These are phyloP conservation scores for Patagioenas fasciata DNA, from an alignment of 2,113 vertebrate species.

Conservation along the genomic window DNA sequence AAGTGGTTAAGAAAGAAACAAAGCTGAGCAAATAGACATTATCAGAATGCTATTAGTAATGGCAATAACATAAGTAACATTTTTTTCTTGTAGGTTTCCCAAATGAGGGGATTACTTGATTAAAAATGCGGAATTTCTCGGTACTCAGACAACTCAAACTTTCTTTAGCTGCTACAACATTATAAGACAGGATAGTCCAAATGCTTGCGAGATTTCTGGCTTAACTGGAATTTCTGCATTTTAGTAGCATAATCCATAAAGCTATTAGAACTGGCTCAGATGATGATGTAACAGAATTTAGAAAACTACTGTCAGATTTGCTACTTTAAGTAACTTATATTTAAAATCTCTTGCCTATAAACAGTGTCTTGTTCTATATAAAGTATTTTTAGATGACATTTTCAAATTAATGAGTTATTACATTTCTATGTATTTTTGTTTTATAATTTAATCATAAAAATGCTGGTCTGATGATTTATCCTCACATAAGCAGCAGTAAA, in stretches of 20 bases:
- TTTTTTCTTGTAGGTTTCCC: not conserved
- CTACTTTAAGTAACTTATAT: not conserved
- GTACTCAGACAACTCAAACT: not conserved
- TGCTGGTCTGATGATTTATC: not conserved
- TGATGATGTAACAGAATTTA: not conserved
- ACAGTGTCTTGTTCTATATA: not conserved
- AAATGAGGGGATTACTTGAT: not conserved
- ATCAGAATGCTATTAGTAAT: not conserved
- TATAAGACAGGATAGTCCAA: not conserved
- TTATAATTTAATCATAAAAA: not conserved
- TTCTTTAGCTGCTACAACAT: not conserved
- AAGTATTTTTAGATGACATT: not conserved
- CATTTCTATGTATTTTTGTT: not conserved
- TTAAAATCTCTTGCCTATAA: not conserved
- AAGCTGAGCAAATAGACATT: not conserved
- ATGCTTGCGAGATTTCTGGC: not conserved
- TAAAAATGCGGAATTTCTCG: not conserved
- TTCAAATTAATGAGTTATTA: not conserved
- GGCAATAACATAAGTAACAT: not conserved
- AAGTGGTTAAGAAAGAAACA: not conserved
- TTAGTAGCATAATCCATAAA: not conserved
- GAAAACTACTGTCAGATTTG: not conserved
- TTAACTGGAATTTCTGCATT: not conserved
- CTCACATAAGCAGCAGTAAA: not conserved
- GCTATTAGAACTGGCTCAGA: not conserved